These are phyloP conservation scores for Drosophila anceps DNA, from an alignment of 2,888 invertebrate species.

Conservation along the genomic window DNA sequence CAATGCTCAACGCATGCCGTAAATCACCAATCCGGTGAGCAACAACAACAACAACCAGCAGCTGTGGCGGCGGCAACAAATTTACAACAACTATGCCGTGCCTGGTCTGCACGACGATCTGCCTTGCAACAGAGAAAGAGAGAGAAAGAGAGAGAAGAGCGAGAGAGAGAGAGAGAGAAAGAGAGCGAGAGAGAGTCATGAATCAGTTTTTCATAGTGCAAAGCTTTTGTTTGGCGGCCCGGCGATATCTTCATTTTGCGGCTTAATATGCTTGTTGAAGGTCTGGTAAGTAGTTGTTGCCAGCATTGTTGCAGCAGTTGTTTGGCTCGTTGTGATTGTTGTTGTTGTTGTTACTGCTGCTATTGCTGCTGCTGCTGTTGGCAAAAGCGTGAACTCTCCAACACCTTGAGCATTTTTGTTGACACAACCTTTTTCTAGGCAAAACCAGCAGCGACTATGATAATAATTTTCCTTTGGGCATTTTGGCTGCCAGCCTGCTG, in stretches of 20 bases:
- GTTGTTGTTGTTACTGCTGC: conserved; percentile 21
- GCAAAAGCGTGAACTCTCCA: conserved; percentile 80
- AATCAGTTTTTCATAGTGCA: conserved; percentile 80
- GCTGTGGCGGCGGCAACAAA: conserved; percentile 72
- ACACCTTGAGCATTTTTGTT: conserved; percentile 78
- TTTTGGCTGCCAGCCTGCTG: conserved; percentile 49
- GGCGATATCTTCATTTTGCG: conserved; percentile 80
- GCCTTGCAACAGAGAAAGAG: conserved; percentile 7
- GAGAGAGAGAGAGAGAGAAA: conserved; percentile 27
- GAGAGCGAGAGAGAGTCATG: conserved; percentile 59
- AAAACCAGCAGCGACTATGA: conserved; percentile 57
- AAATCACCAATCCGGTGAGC: conserved; percentile 74
- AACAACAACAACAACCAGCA: conserved; percentile 41
- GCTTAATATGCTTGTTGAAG: conserved; percentile 81
- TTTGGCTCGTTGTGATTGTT: conserved; percentile 32
- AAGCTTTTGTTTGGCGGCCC: conserved; percentile 71
- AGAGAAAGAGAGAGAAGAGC: conserved; percentile 1
- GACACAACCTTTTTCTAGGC: conserved; percentile 76
- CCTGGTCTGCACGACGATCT: conserved; percentile 71
- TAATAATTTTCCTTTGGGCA: conserved; percentile 75
- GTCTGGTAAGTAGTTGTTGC: conserved; percentile 75
- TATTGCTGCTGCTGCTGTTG: conserved; percentile 43
- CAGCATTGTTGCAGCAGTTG: conserved; percentile 47
- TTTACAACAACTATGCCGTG: conserved; percentile 82
- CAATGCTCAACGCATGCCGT: conserved; percentile 78